Percentiles rank a stretch among this genome's conserved stretches.
These are phyloP conservation scores for Melitaea cinxia DNA, from an alignment of 1,140 invertebrate genomes.

Conservation along the genomic window DNA sequence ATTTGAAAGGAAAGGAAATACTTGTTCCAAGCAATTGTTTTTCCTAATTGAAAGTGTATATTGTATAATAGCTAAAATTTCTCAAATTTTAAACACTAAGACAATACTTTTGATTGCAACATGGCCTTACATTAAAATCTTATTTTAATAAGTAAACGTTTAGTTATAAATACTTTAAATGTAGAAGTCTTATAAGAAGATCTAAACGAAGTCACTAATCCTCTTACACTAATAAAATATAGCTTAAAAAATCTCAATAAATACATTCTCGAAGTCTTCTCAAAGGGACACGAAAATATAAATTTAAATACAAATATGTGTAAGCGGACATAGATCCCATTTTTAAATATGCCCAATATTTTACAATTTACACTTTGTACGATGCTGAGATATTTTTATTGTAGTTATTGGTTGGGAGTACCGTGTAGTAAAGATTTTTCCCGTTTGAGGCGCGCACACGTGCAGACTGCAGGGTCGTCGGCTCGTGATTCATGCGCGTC, in stretches of 20 bases:
- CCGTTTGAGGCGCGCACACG: constrained; percentile 33
- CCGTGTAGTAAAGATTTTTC: constrained; percentile 28
- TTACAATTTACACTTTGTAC: constrained; percentile 9
- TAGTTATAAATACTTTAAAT: neutral
- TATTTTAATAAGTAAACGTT: too few species aligned
- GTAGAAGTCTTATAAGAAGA: neutral
- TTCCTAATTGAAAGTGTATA: too few species aligned
- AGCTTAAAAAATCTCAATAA: constrained; percentile 17
- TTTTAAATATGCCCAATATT: constrained; percentile 15
- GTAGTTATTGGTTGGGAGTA: constrained; percentile 16
- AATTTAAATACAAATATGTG: constrained; percentile 31
- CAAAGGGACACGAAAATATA: constrained; percentile 10
- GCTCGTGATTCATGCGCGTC: constrained; percentile 39
- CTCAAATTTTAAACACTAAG: too few species aligned
- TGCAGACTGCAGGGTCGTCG: constrained; percentile 40
- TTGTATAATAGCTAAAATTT: too few species aligned
- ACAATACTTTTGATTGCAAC: too few species aligned
- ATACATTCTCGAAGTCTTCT: constrained; percentile 11
- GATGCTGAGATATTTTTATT: constrained; percentile 13
- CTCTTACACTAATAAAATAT: constrained; percentile 21
- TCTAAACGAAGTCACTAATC: constrained; percentile 12
- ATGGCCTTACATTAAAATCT: too few species aligned
- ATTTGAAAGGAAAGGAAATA: too few species aligned
- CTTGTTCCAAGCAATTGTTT: too few species aligned
- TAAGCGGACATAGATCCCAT: constrained; percentile 15